phyloP scores from a whole-genome alignment of 2,113 vertebrate genomes.

The Lota lota region DNA sequence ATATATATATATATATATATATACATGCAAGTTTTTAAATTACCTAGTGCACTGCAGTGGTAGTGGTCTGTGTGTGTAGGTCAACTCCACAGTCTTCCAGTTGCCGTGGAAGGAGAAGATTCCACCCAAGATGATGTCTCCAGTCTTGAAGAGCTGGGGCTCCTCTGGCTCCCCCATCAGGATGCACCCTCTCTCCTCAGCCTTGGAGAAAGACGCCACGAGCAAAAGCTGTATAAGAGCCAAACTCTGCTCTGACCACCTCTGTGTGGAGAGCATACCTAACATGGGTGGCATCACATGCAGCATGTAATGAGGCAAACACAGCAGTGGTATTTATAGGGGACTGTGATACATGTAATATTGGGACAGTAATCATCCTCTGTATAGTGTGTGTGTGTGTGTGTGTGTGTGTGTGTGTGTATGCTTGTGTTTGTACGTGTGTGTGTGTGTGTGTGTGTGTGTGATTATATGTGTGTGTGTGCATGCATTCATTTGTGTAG shows the following conservation, averaged over 20 bases:
- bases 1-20: too few relatives aligned
- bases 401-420: too few relatives aligned
- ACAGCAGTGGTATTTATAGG: slow-evolving; percentile 34
- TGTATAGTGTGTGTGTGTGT: too few relatives aligned
- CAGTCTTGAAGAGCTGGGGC: slow-evolving; percentile 50
- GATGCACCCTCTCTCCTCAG: slow-evolving; percentile 43
- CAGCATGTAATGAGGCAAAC: neutral
- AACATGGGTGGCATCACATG: slow-evolving; percentile 4
- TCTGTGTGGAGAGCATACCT: slow-evolving; percentile 36
- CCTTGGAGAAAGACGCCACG: slow-evolving; percentile 32
- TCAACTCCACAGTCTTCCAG: slow-evolving; percentile 41
- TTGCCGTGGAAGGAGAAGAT: slow-evolving; percentile 67
- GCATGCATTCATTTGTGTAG: too few relatives aligned
- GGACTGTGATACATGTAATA: too few relatives aligned
- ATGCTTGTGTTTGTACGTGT: too few relatives aligned
- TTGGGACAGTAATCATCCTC: too few relatives aligned
- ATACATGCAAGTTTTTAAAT: neutral
- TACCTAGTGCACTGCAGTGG: slow-evolving; percentile 66
- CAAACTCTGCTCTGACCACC: slow-evolving; percentile 47
- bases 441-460: too few relatives aligned
- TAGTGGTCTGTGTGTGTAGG: slow-evolving; percentile 47
- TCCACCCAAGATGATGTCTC: slow-evolving; percentile 64
- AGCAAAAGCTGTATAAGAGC: slow-evolving; percentile 50
- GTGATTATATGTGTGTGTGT: too few relatives aligned
- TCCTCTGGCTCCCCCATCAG: slow-evolving; percentile 45